Conservation (phyloP, 2,113 vertebrate genomes). For the Uropsilus gracilis region DNA sequence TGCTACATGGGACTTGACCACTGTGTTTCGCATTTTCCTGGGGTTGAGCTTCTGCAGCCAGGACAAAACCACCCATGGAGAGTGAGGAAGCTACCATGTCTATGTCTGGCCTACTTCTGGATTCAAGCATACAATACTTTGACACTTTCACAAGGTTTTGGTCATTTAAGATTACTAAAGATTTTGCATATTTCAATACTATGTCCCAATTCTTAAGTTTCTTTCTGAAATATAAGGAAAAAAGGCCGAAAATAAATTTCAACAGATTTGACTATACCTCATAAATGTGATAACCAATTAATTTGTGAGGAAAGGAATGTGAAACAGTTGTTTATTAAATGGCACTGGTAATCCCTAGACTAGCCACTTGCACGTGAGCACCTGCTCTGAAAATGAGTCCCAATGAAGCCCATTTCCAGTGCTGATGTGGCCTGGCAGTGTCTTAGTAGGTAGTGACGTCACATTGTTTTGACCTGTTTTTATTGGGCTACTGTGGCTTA, state of each 20-base stretch:
- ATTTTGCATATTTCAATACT: background rate
- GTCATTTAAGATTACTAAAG: background rate
- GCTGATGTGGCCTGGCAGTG: background rate
- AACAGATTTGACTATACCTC: background rate
- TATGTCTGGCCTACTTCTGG: background rate
- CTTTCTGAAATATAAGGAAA: background rate
- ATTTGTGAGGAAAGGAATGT: background rate
- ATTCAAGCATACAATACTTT: background rate
- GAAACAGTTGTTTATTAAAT: background rate
- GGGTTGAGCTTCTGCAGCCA: background rate
- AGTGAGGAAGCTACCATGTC: background rate
- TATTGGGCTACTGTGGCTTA: background rate
- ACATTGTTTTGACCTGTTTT: slow-evolving; percentile 8
- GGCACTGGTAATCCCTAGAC: background rate
- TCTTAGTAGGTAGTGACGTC: background rate
- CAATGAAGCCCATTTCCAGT: background rate
- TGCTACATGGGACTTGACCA: background rate
- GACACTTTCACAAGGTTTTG: background rate
- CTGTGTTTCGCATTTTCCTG: background rate
- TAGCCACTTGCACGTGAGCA: no score
- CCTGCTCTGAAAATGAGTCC: background rate
- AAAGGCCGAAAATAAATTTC: slow-evolving; percentile 27
- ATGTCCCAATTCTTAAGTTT: background rate
- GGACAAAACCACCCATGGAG: no score
- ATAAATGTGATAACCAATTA: background rate